Percentiles rank a stretch among this genome's conserved stretches.
phyloP scores from a whole-genome alignment of 2,888 invertebrate species.

The Linyphia triangularis region DNA sequence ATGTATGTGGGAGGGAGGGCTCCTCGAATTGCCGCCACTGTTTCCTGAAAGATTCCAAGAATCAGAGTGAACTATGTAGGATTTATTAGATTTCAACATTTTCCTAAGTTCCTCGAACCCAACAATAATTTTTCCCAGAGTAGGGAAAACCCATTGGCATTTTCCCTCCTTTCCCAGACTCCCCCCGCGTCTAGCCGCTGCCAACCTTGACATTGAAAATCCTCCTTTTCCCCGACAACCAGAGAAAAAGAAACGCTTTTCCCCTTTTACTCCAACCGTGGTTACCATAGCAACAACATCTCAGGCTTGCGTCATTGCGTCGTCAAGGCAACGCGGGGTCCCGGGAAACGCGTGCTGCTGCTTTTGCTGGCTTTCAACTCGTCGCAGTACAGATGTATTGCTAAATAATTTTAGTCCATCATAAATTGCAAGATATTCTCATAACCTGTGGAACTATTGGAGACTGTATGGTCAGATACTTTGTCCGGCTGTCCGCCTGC shows the following conservation, averaged over 20 bases:
- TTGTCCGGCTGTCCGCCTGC: not conserved
- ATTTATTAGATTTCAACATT: no score
- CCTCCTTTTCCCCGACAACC: slow-evolving; percentile 20
- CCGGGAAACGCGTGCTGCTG: slow-evolving; percentile 64
- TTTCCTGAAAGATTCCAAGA: no score
- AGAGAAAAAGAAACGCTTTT: slow-evolving; percentile 29
- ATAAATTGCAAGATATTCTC: slow-evolving; percentile 29
- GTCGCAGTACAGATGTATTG: slow-evolving; percentile 66
- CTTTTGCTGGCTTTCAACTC: not conserved
- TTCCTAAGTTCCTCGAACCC: no score
- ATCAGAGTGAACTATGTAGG: no score
- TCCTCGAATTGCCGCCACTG: no score
- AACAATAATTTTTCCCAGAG: no score
- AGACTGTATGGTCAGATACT: not conserved
- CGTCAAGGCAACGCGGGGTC: slow-evolving; percentile 66
- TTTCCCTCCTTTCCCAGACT: slow-evolving; percentile 32
- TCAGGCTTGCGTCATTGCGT: slow-evolving; percentile 75
- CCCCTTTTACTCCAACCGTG: slow-evolving; percentile 47
- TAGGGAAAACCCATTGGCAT: no score
- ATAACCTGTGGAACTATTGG: not conserved
- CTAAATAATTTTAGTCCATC: slow-evolving; percentile 26
- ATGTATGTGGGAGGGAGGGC: no score
- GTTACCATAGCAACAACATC: slow-evolving; percentile 70
- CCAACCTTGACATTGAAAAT: slow-evolving; percentile 69
- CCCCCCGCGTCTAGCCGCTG: slow-evolving; percentile 39